Evolutionary conservation across 2,113 vertebrate species (phyloP).

Genomic region (Girardinichthys multiradiatus): DNA sequence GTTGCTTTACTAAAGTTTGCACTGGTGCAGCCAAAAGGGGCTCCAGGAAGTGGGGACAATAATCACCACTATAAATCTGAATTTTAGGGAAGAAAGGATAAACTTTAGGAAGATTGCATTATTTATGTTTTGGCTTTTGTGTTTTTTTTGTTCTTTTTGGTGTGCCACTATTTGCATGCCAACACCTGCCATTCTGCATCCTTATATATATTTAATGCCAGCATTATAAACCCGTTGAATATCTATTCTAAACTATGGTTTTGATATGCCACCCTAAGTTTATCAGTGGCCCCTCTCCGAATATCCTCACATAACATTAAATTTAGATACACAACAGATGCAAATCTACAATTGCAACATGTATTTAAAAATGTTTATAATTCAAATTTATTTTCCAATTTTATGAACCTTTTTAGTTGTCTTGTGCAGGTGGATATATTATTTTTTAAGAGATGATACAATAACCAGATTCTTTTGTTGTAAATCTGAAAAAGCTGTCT

Average conservation of each 20-base stretch:
- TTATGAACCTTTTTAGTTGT: conserved; percentile 45
- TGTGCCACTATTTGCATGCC: no score
- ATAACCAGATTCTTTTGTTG: conserved; percentile 52
- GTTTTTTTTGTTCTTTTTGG: no score
- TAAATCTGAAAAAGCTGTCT: conserved; percentile 45
- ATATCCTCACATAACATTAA: neutral
- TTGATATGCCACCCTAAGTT: no score
- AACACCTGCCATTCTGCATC: no score
- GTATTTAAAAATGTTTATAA: neutral
- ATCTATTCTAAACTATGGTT: neutral
- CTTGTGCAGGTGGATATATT: neutral
- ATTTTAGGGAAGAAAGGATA: no score
- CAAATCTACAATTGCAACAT: neutral
- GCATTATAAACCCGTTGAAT: neutral
- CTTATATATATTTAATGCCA: neutral
- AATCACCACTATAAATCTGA: no score
- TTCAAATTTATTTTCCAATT: conserved; percentile 27
- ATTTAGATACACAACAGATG: neutral
- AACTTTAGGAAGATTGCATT: no score
- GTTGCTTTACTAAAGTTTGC: neutral
- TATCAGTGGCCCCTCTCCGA: no score
- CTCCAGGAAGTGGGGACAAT: no score
- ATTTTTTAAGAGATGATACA: conserved; percentile 11
- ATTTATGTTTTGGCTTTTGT: no score
- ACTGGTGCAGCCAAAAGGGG: neutral